Evolutionary conservation across 2,888 invertebrate genomes (phyloP).

Genomic region (Cremastinae sp.): DNA sequence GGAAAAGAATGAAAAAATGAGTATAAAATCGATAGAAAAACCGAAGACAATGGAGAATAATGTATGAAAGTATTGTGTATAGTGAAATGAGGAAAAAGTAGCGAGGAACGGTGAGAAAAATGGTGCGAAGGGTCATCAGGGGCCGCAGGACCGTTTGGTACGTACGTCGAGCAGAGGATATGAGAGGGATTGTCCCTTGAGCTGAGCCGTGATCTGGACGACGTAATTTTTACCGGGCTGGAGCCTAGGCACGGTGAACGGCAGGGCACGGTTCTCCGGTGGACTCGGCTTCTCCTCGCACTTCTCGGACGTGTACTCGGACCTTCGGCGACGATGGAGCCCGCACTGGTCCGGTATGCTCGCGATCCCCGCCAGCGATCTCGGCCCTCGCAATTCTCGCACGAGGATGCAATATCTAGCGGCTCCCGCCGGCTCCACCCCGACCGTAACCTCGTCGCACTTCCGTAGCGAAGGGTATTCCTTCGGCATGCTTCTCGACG

Average conservation of each 20-base stretch:
- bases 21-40: background rate
- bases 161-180: slow-evolving; percentile 74
- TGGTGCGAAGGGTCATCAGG: slow-evolving; percentile 51
- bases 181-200: slow-evolving; percentile 72
- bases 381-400: slow-evolving; percentile 69
- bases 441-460: slow-evolving; percentile 75
- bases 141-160: slow-evolving; percentile 71
- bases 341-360: slow-evolving; percentile 74
- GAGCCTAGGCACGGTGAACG: slow-evolving; percentile 72
- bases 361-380: slow-evolving; percentile 66
- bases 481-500: slow-evolving; percentile 70
- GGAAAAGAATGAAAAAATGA: background rate
- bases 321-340: slow-evolving; percentile 72
- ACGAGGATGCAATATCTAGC: slow-evolving; percentile 75
- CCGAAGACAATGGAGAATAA: background rate
- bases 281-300: slow-evolving; percentile 73
- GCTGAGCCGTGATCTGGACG: slow-evolving; percentile 74
- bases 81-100: slow-evolving; percentile 2
- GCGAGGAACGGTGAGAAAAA: slow-evolving; percentile 3
- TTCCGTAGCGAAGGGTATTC: slow-evolving; percentile 72
- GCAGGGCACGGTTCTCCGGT: slow-evolving; percentile 69
- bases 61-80: too few species aligned
- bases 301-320: slow-evolving; percentile 71
- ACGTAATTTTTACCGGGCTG: slow-evolving; percentile 74
- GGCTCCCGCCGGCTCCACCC: slow-evolving; percentile 73